Percentiles rank a stretch among this genome's conserved stretches.
Conservation (phyloP, 2,113 vertebrate species). For the Girardinichthys multiradiatus region DNA sequence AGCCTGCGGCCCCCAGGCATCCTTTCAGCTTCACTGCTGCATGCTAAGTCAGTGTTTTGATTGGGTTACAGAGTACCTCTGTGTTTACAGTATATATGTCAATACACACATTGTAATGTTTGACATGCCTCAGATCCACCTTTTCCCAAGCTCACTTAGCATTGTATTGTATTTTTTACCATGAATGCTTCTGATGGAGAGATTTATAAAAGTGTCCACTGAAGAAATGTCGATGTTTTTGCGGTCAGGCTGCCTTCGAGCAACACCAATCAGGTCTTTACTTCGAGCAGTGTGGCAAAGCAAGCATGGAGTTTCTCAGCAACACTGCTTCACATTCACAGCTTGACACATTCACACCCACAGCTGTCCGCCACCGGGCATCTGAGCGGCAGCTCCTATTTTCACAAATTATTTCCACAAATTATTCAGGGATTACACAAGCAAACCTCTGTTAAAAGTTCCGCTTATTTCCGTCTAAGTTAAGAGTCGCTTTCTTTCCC, state of each 20-base stretch:
- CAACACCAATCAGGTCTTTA: too few relatives aligned
- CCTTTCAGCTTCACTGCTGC: too few relatives aligned
- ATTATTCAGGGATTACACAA: constrained; percentile 4
- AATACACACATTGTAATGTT: not conserved
- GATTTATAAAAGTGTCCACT: not conserved
- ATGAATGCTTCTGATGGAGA: not conserved
- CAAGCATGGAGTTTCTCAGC: constrained; percentile 33
- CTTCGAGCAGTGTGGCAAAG: too few relatives aligned
- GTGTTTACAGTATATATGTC: not conserved
- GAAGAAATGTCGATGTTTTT: not conserved
- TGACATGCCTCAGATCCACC: not conserved
- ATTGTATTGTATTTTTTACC: too few relatives aligned
- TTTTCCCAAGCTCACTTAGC: not conserved
- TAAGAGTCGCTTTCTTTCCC: constrained; percentile 13
- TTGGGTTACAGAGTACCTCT: too few relatives aligned
- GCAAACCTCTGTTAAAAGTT: not conserved
- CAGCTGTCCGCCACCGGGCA: constrained; percentile 1
- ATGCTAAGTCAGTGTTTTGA: too few relatives aligned
- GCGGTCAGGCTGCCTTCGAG: too few relatives aligned
- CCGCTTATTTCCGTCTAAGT: not conserved
- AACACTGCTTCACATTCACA: constrained; percentile 26
- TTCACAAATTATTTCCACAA: not conserved
- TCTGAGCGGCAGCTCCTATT: not conserved
- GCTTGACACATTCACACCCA: constrained; percentile 22
- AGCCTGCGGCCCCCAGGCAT: too few relatives aligned